Conservation (phyloP, 2,888 invertebrate genomes). For the Penaeus monodon region DNA sequence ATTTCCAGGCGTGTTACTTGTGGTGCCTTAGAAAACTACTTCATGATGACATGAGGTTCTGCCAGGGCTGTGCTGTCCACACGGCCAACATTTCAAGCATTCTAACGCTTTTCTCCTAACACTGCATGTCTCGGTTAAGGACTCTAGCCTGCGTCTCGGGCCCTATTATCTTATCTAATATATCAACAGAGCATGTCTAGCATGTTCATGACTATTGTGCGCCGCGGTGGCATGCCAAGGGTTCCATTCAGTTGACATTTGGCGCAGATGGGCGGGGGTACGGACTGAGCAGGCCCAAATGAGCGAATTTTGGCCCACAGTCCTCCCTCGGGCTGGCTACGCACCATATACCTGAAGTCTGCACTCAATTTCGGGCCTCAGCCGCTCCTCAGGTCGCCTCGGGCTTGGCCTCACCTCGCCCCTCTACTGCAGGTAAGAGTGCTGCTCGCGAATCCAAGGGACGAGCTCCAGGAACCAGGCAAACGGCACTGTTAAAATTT, state of each 20-base stretch:
- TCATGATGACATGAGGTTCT: neutral
- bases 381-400: slow-evolving; percentile 20
- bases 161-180: slow-evolving; percentile 26
- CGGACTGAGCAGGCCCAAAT: slow-evolving; percentile 65
- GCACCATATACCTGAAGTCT: slow-evolving; percentile 62
- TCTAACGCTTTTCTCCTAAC: neutral
- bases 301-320: slow-evolving; percentile 58
- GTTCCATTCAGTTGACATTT: slow-evolving; percentile 56
- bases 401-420: slow-evolving; percentile 46
- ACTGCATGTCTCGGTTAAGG: neutral
- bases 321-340: slow-evolving; percentile 61
- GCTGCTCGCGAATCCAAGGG: slow-evolving; percentile 26
- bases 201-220: slow-evolving; percentile 44
- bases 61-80: neutral
- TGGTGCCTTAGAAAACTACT: too few species aligned
- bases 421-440: slow-evolving; percentile 14
- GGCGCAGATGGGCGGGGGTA: slow-evolving; percentile 63
- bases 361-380: slow-evolving; percentile 37
- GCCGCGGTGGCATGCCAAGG: slow-evolving; percentile 53
- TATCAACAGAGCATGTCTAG: slow-evolving; percentile 23
- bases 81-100: neutral
- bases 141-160: slow-evolving; percentile 10
- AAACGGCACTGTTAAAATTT: slow-evolving; percentile 58
- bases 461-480: slow-evolving; percentile 36
- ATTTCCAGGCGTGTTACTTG: too few species aligned